Evolutionary conservation across 1,140 invertebrate genomes (phyloP), one percentile per base, ranked within the genome.

Genomic region (Saccostrea glomerata): DNA sequence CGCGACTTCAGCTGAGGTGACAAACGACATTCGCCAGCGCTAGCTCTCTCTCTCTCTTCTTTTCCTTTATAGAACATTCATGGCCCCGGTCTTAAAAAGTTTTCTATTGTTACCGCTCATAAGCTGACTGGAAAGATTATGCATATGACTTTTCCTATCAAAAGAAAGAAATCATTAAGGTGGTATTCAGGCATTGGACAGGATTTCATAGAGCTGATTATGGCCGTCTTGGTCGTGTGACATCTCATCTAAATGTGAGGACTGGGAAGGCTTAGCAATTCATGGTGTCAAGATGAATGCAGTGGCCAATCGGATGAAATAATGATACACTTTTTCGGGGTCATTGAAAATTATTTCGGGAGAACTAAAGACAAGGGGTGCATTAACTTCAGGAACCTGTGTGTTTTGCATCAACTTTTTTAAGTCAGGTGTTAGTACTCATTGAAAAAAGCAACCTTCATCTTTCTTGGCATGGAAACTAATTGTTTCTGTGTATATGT

Each of bases 161-260:
- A 77, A 77, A 77, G 70, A 77, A 77, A 77, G 25, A 77, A 77
- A 77, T 77, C 70, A 77, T 77, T 77, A 77, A 77, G 70, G 70
- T 77, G 30, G 70, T 77, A 77, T 77, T 77, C 70, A 25, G 70
- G 70, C 70, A 77, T 77, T 77, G 70, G 70, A 36, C 25, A 77
- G 70, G 70, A 77, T 77, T 77, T 77, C 30, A 77, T 77, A 77
- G 70, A 77, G 70, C 70, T 77, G 70, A 77, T 77, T 77, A 77
- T 77, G 70, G 70, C 25, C 30, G 23, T 77, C 70, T 77, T 77
- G 70, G 70, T 77, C 70, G 70, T 77, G 70, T 77, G 70, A 77
- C 70, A 77, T 77, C 70, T 25, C 70, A 25, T 77, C 70, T 77
- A 77, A 77, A 77, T 77, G 70, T 77, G 70, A 77, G 25, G 70